Evolutionary conservation across 2,797 vertebrate genomes (phyloP).

Genomic region (Vespertilio murinus): DNA sequence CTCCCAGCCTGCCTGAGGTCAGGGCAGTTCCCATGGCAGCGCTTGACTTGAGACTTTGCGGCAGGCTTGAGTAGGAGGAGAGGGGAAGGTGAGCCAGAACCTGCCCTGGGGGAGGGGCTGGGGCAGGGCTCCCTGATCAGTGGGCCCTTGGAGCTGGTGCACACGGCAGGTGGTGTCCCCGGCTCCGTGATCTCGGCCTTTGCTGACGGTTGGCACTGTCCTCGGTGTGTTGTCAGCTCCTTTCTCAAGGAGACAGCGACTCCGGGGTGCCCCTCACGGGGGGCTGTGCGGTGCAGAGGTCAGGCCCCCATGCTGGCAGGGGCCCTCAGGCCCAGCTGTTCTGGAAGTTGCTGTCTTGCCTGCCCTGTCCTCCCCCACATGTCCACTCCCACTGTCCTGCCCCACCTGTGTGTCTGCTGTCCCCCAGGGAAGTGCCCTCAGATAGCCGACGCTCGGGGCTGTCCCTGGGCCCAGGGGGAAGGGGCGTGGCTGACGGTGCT

Average conservation of each 20-base stretch:
- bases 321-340: not conserved
- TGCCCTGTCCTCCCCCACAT: not conserved
- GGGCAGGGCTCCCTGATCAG: not conserved
- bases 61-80: constrained; percentile 78
- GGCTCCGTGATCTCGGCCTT: constrained; percentile 17
- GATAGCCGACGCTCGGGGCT: not conserved
- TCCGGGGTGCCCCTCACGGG: not conserved
- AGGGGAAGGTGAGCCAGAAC: constrained; percentile 76
- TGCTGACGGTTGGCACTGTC: not conserved
- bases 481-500: rapidly evolving
- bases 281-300: not conserved
- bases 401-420: not conserved
- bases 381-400: not conserved
- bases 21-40: constrained; percentile 72
- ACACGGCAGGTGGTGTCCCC: not conserved
- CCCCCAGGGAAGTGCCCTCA: not conserved
- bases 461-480: not conserved
- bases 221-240: not conserved
- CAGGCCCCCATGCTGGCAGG: not conserved
- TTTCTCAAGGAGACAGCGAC: not conserved
- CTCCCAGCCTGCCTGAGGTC: constrained; percentile 75
- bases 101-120: constrained; percentile 60
- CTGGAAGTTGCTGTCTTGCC: not conserved
- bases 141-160: constrained; percentile 24
- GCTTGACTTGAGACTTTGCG: constrained; percentile 73